Percentiles rank a stretch among this genome's conserved stretches.
These are phyloP conservation scores for Pungitius pungitius DNA, from an alignment of 2,113 vertebrate species.

Conservation along the genomic window DNA sequence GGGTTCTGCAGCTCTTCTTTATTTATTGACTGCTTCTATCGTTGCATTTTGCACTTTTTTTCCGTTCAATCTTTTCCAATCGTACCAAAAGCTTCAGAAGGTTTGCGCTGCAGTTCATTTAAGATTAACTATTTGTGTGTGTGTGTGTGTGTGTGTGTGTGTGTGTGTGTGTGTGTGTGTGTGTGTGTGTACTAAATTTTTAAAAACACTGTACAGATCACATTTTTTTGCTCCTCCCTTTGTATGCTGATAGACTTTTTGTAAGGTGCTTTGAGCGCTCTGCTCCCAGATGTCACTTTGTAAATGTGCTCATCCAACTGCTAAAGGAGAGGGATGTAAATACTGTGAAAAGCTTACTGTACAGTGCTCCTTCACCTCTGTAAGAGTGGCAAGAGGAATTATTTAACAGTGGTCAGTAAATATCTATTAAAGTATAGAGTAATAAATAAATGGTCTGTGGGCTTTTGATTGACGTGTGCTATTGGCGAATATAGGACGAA, in stretches of 20 bases:
- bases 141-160: no score
- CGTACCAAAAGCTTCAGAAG: slow-evolving; percentile 61
- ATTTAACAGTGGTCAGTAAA: slow-evolving; percentile 73
- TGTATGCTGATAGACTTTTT: slow-evolving; percentile 56
- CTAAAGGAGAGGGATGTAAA: slow-evolving; percentile 67
- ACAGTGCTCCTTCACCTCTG: slow-evolving; percentile 72
- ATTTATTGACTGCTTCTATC: slow-evolving; percentile 53
- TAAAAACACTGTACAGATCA: slow-evolving; percentile 66
- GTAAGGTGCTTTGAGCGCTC: slow-evolving; percentile 55
- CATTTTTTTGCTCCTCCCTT: slow-evolving; percentile 27
- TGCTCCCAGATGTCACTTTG: slow-evolving; percentile 32
- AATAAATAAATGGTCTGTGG: background rate
- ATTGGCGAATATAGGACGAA: slow-evolving; percentile 20
- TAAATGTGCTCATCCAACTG: slow-evolving; percentile 34
- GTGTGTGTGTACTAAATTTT: slow-evolving; percentile 73
- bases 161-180: background rate
- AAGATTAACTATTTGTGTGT: slow-evolving; percentile 55
- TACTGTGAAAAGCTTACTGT: slow-evolving; percentile 79
- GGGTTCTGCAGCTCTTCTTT: slow-evolving; percentile 36
- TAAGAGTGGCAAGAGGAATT: slow-evolving; percentile 59
- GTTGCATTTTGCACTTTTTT: slow-evolving; percentile 9
- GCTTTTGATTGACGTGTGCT: slow-evolving; percentile 8
- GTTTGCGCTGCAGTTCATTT: slow-evolving; percentile 65
- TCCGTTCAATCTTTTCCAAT: slow-evolving; percentile 29
- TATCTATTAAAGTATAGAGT: slow-evolving; percentile 76